Conservation (phyloP, 37 sponge, comb jelly and placozoan genomes). For the Ianthella basta region DNA sequence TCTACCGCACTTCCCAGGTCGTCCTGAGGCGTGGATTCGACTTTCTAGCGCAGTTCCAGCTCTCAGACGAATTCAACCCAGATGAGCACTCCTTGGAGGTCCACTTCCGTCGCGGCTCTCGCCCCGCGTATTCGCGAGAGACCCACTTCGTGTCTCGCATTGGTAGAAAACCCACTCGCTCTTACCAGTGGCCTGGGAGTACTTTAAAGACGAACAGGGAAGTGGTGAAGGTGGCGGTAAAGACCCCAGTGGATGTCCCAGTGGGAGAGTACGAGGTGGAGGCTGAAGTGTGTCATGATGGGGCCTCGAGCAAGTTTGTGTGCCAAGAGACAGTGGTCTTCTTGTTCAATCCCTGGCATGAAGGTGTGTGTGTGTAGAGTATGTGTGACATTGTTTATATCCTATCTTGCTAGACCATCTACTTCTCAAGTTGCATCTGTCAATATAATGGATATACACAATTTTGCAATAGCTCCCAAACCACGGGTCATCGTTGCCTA, state of each 20-base stretch:
- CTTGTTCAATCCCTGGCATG: slow-evolving; percentile 30
- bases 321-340: neutral
- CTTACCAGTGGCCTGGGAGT: neutral
- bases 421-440: too few relatives aligned
- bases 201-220: neutral
- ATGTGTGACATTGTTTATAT: too few relatives aligned
- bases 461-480: too few relatives aligned
- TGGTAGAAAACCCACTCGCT: neutral
- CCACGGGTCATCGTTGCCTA: too few relatives aligned
- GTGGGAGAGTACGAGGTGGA: neutral
- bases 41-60: neutral
- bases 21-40: slow-evolving; percentile 22
- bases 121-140: neutral
- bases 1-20: neutral
- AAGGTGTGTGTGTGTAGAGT: slow-evolving; percentile 46
- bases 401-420: too few relatives aligned
- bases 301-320: neutral
- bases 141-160: slow-evolving; percentile 11
- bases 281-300: neutral
- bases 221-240: neutral
- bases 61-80: slow-evolving; percentile 2
- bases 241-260: neutral
- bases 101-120: neutral
- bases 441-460: too few relatives aligned
- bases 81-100: neutral